Base-by-base conservation (phyloP, 2,888 invertebrate genomes). In the Ligdia adustata region DNA sequence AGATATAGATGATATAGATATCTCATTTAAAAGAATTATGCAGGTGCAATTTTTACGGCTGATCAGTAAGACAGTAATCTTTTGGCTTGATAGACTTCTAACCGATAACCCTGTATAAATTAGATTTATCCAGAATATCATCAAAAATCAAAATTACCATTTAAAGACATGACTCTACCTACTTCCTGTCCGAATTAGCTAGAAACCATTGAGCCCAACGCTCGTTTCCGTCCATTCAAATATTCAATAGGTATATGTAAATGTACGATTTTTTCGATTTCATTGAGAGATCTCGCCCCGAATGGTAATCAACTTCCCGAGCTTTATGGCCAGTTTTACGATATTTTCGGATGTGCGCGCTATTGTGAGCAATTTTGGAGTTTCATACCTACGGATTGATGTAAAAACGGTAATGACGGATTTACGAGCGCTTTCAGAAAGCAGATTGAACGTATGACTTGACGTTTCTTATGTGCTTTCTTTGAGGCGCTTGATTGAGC, bases 171-270 rank as follows among this genome's bases (percentile, higher is more conserved):
- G 46, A 29, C 45, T 44, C 56, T 61, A 54, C 66, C 64, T 62
- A 40, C 31, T 40, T 40, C 45, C 52, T 57, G 64, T 71, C 71
- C 66, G 62, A 47, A 61, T 59, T 66, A 65, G 61, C 64, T 59
- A 70, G 72, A 79, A 82, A 73, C 73, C 76, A 79, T 82, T 79
- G 80, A 77, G 69, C 68, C 63, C 68, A 72, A 78, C 73, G 73
- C 74, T 71, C 72, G 69, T 78, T 79, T 88, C 88, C 87, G 84
- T 67, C 74, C 82, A 81, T 85, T 85, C 72, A 78, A 69, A 75
- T 72, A 69, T 75, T 71, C 72, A 52, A 52, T 55, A 44, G 42
- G 43, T 45, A 44, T 68, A 72, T 75, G 66, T 66, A 58, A 72
- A 74, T 74, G 47, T 56, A 52, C 52, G 50, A 34, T 61, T 72